phyloP scores from a whole-genome alignment of 1,140 invertebrate species.

The Pachyrhynchus sulphureomaculatus region DNA sequence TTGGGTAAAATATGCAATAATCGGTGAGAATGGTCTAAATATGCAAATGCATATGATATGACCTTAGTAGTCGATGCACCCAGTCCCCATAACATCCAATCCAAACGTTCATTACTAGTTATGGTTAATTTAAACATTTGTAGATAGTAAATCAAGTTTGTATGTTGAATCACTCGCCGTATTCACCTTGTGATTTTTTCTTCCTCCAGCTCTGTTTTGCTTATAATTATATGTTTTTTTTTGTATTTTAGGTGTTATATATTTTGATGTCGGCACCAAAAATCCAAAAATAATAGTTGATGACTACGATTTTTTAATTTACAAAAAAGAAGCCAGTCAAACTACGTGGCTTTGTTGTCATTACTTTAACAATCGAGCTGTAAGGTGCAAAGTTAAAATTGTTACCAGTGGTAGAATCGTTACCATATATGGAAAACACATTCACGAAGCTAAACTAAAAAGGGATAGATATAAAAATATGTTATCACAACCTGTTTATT shows the following conservation, averaged over 20 bases:
- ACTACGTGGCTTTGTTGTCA: conserved; percentile 33
- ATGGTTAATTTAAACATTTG: too few relatives aligned
- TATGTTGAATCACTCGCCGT: too few relatives aligned
- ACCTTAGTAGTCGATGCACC: too few relatives aligned
- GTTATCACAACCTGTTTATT: conserved; percentile 32
- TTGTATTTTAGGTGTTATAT: conserved; percentile 36
- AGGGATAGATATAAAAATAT: conserved; percentile 32
- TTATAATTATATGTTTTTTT: too few relatives aligned
- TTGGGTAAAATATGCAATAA: too few relatives aligned
- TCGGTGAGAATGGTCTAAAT: too few relatives aligned
- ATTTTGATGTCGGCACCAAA: conserved; percentile 38
- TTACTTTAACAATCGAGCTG: conserved; percentile 32
- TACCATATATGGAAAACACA: conserved; percentile 30
- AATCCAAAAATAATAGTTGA: conserved; percentile 41
- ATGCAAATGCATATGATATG: too few relatives aligned
- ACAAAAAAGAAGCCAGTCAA: conserved; percentile 30
- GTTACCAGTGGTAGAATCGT: conserved; percentile 30
- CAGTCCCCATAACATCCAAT: too few relatives aligned
- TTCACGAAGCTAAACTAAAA: conserved; percentile 23
- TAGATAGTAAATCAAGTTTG: too few relatives aligned
- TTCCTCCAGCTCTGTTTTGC: too few relatives aligned
- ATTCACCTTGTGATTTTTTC: too few relatives aligned
- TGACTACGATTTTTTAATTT: conserved; percentile 35
- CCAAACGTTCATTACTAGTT: too few relatives aligned
- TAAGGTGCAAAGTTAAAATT: conserved; percentile 33